Base-by-base conservation (phyloP, 2,113 vertebrate genomes). In the Drymodes brunneopygia region DNA sequence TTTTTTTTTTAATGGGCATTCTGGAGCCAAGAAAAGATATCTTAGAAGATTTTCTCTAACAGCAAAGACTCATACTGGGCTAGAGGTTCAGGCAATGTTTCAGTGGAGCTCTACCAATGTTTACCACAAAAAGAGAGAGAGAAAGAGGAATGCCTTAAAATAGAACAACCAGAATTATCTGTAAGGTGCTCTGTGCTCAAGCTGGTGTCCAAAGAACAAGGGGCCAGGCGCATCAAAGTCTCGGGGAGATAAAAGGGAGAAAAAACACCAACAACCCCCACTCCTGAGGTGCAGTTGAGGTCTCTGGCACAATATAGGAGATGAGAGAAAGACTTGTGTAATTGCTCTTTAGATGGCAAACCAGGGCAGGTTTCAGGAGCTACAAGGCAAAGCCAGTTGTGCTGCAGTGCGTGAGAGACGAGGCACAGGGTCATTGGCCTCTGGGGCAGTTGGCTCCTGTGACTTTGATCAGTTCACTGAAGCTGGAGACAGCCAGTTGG, bases 41-140 rank as follows among this genome's bases (percentile, higher is more conserved):
- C 45, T 84, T 60, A 53, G 64, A 51, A 88, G 23, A 12, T 62
- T 79, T 90, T 82, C 31, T 80, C 72, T 81, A 69, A 84, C 72
- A 69, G 58, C 44, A 35, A 74, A 64, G 58, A 18, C 29, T 33
- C 4, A 8, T 20, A 22, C 28, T 1, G 4, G 45, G 29, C 57
- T 66, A 50, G 38, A 56, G 12, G 25, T 81, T 90, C 66, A 74
- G 53, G 35, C 51, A 74, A 7, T 18, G 17, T 60, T 91, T 87
- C 44, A 73, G 51, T 0, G 0, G 51, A 86, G 38, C 13, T 78
- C 33, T 60, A 66, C 40, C 44, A 79, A 23, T 0, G 0, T 83
- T 58, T 47, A 79, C 33, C 53, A 65, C 9, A 58, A 66, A 69
- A 51, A 82, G 19, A 80, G 60, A 40, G 8, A 40, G 8, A 73